Evolutionary conservation across 2,797 vertebrate genomes (phyloP).

Genomic region (Poecilia velifera): DNA sequence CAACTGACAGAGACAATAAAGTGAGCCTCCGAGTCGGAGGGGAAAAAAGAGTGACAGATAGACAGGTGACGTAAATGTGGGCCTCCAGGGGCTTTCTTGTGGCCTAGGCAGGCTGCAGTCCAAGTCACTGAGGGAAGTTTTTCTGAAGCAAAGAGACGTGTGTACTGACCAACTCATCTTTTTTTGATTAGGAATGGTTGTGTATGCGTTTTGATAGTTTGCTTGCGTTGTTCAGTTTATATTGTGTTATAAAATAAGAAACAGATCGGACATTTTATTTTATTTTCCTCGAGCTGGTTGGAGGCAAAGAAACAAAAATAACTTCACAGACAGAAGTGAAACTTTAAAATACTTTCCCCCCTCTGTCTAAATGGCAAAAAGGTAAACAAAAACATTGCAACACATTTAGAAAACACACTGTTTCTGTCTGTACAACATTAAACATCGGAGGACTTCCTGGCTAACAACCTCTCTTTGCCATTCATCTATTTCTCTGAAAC

Average conservation of each 20-base stretch:
- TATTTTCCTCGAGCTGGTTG: neutral
- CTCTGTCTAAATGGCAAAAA: neutral
- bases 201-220: neutral
- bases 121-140: slow-evolving; percentile 21
- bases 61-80: slow-evolving; percentile 32
- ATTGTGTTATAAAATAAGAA: neutral
- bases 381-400: neutral
- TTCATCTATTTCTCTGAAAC: neutral
- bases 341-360: neutral
- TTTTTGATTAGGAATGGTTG: neutral
- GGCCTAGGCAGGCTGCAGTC: slow-evolving; percentile 36
- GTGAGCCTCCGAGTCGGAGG: slow-evolving; percentile 80
- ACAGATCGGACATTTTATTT: neutral
- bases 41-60: slow-evolving; percentile 64
- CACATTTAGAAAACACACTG: neutral
- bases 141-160: slow-evolving; percentile 7
- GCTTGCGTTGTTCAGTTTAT: neutral
- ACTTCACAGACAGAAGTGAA: neutral
- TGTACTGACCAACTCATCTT: slow-evolving; percentile 24
- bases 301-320: slow-evolving; percentile 1
- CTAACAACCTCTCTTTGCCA: neutral
- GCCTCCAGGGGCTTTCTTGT: slow-evolving; percentile 48
- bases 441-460: neutral
- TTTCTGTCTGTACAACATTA: neutral
- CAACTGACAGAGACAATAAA: slow-evolving; percentile 95